Percentiles rank a stretch among this genome's conserved stretches.
These are phyloP conservation scores for Ophioderma brevispina DNA, from an alignment of 35 echinoderm and acorn worm genomes.

Conservation along the genomic window DNA sequence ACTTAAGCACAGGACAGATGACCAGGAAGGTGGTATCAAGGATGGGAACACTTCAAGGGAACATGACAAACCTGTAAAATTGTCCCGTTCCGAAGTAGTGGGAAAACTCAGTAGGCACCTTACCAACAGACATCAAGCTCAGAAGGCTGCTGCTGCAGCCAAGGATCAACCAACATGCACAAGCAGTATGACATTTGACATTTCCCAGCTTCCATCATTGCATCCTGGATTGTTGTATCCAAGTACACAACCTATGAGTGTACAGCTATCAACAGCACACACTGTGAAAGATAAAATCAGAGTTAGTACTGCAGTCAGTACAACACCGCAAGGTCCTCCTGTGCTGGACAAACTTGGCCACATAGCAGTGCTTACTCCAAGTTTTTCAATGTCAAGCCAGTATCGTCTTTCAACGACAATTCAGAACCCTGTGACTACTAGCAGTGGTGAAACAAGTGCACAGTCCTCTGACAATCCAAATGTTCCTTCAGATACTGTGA, in stretches of 20 bases:
- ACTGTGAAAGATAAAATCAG: not conserved
- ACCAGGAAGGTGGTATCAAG: not conserved
- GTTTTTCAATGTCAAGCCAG: conserved; percentile 17
- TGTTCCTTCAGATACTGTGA: not conserved
- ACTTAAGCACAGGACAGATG: conserved; percentile 41
- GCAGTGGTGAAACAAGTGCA: not conserved
- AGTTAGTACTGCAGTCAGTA: not conserved
- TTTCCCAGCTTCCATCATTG: conserved; percentile 6
- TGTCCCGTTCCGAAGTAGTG: conserved; percentile 91
- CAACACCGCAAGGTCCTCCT: conserved; percentile 37
- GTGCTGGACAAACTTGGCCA: conserved; percentile 76
- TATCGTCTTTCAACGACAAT: conserved; percentile 68
- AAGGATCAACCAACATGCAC: not conserved
- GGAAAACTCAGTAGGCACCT: conserved; percentile 93
- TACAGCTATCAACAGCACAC: not conserved
- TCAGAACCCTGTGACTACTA: not conserved
- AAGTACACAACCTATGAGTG: conserved; percentile 2
- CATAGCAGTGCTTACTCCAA: conserved; percentile 32
- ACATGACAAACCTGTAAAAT: conserved; percentile 54
- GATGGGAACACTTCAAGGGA: not conserved
- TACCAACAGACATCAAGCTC: conserved; percentile 76
- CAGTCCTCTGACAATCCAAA: not conserved
- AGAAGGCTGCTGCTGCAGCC: conserved; percentile 4
- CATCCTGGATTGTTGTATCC: conserved; percentile 9
- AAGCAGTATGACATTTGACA: conserved; percentile 12